Evolutionary conservation across 1,140 invertebrate genomes (phyloP).

Genomic region (Hylaeus volcanicus): DNA sequence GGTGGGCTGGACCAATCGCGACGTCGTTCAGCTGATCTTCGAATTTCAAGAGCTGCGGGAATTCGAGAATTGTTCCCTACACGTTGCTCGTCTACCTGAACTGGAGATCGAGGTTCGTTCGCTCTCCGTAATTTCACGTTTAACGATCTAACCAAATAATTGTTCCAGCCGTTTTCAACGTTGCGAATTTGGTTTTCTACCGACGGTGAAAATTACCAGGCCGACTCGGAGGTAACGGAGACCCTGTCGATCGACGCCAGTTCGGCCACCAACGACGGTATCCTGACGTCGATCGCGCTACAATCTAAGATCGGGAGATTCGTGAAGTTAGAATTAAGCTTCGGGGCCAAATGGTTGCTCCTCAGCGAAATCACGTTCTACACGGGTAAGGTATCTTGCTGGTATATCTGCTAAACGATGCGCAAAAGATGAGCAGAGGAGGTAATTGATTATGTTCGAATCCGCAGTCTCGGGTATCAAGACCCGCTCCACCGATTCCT

Average conservation of each 20-base stretch:
- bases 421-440: no score
- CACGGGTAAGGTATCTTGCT: conserved; percentile 81
- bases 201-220: conserved; percentile 87
- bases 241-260: conserved; percentile 75
- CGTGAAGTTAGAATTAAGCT: conserved; percentile 89
- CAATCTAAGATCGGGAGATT: conserved; percentile 88
- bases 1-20: conserved; percentile 92
- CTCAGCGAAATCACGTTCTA: conserved; percentile 93
- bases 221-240: conserved; percentile 77
- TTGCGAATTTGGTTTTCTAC: conserved; percentile 89
- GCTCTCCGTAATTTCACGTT: background rate
- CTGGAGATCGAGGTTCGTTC: conserved; percentile 85
- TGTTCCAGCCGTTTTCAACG: conserved; percentile 84
- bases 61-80: conserved; percentile 88
- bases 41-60: conserved; percentile 89
- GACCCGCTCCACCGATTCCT: conserved; percentile 75
- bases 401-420: background rate
- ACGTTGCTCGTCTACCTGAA: conserved; percentile 88
- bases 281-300: conserved; percentile 86
- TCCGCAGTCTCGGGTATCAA: conserved; percentile 72
- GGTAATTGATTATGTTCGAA: background rate
- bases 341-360: conserved; percentile 92
- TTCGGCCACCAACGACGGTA: conserved; percentile 84
- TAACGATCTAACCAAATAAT: background rate
- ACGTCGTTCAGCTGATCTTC: conserved; percentile 86